A percentile compares a stretch with the other conserved stretches of the same genome.
phyloP scores from a whole-genome alignment of 2,113 vertebrate species.

The Acrocephalus arundinaceus region DNA sequence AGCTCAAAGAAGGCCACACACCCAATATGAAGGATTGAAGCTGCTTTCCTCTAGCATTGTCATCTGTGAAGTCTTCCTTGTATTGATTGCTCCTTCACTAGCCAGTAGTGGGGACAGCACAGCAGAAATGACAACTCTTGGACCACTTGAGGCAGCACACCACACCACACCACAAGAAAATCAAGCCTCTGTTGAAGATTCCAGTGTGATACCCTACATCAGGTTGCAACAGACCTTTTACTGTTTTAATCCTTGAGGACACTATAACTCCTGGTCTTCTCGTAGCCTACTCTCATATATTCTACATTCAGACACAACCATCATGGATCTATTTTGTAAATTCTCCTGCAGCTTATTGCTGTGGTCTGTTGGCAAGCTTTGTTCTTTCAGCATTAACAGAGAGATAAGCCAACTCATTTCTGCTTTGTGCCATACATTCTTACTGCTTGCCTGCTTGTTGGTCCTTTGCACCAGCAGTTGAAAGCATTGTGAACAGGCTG shows the following conservation, averaged over 20 bases:
- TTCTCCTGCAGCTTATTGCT: constrained; percentile 80
- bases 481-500: constrained; percentile 81
- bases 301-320: constrained; percentile 77
- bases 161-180: constrained; percentile 75
- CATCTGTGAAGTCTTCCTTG: constrained; percentile 82
- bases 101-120: constrained; percentile 80
- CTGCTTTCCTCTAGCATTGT: constrained; percentile 77
- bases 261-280: constrained; percentile 82
- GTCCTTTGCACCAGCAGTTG: constrained; percentile 79
- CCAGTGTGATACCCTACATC: constrained; percentile 75
- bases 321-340: constrained; percentile 81
- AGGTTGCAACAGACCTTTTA: constrained; percentile 79
- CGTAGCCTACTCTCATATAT: constrained; percentile 83
- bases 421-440: constrained; percentile 86
- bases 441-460: constrained; percentile 81
- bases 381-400: constrained; percentile 79
- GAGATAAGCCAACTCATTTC: constrained; percentile 85
- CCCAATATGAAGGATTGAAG: constrained; percentile 71
- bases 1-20: constrained; percentile 30
- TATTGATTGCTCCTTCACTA: constrained; percentile 78
- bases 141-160: constrained; percentile 74
- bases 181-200: constrained; percentile 85
- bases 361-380: constrained; percentile 82
- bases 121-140: constrained; percentile 80
- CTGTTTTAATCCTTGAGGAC: constrained; percentile 83